A percentile compares a stretch with the other conserved stretches of the same genome.
Conservation (phyloP, 2,797 vertebrate species). For the Champsocephalus esox region DNA sequence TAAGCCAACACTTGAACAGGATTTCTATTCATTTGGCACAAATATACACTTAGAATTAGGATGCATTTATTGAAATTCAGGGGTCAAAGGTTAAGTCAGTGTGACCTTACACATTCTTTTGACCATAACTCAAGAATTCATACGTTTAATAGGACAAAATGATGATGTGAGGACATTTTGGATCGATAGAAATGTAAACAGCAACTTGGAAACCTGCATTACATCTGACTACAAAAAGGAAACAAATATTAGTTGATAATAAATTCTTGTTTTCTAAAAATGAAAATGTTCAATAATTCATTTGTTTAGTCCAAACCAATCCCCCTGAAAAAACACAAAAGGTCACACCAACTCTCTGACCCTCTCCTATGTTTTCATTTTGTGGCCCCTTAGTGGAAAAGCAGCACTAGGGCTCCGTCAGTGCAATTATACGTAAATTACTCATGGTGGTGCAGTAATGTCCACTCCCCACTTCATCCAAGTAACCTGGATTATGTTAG, state of each 20-base stretch:
- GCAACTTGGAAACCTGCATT: background rate
- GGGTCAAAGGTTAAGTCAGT: too few relatives aligned
- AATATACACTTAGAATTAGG: too few relatives aligned
- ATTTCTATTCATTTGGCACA: too few relatives aligned
- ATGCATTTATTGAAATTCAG: too few relatives aligned
- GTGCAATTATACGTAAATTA: constrained; percentile 70
- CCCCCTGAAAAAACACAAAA: background rate
- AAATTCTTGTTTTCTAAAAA: background rate
- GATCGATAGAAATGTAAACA: too few relatives aligned
- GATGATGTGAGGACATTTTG: too few relatives aligned
- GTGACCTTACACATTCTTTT: too few relatives aligned
- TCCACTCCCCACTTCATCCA: constrained; percentile 60
- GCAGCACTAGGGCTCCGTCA: constrained; percentile 32
- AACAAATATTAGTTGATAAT: too few relatives aligned
- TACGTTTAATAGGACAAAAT: too few relatives aligned
- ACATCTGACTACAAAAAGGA: background rate
- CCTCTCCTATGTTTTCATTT: constrained; percentile 29
- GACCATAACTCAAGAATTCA: too few relatives aligned
- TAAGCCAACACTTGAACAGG: background rate
- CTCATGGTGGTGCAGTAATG: constrained; percentile 69
- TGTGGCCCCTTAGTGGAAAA: constrained; percentile 19
- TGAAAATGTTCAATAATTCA: background rate
- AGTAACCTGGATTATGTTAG: constrained; percentile 79
- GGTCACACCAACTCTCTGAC: background rate
- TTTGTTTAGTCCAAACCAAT: background rate